A percentile compares a stretch with the other conserved stretches of the same genome.
phyloP scores from a whole-genome alignment of 1,140 invertebrate species.

The Protaetia brevitarsis region DNA sequence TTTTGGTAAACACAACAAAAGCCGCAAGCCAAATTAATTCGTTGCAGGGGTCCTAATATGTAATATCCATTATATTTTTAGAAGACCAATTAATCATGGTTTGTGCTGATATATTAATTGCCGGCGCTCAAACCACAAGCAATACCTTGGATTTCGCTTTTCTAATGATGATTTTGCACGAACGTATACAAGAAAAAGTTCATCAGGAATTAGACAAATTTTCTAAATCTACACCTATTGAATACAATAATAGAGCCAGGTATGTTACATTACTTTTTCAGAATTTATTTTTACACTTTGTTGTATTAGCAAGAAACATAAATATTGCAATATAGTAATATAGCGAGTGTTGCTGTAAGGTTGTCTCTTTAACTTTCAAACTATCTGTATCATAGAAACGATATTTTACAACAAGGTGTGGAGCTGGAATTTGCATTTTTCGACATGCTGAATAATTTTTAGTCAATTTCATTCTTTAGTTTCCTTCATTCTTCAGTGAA shows the following conservation, averaged over 20 bases:
- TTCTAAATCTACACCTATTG: slow-evolving; percentile 52
- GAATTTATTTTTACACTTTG: neutral
- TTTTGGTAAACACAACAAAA: too few relatives aligned
- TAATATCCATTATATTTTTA: slow-evolving; percentile 34
- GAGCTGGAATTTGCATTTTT: too few relatives aligned
- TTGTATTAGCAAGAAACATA: too few relatives aligned
- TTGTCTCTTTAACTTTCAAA: too few relatives aligned
- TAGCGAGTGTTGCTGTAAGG: too few relatives aligned
- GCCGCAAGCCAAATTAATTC: neutral
- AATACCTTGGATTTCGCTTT: slow-evolving; percentile 62
- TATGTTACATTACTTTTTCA: neutral
- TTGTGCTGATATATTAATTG: slow-evolving; percentile 68
- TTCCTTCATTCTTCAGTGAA: too few relatives aligned
- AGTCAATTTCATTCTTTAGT: too few relatives aligned
- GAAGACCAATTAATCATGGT: slow-evolving; percentile 64
- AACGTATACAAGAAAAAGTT: slow-evolving; percentile 62
- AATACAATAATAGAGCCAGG: slow-evolving; percentile 1
- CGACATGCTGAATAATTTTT: too few relatives aligned
- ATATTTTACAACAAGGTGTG: too few relatives aligned
- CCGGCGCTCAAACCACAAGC: slow-evolving; percentile 67
- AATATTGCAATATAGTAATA: too few relatives aligned
- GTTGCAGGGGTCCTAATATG: neutral
- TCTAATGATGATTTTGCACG: slow-evolving; percentile 62
- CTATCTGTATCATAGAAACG: too few relatives aligned
- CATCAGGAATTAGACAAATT: slow-evolving; percentile 67